Evolutionary conservation across 2,888 invertebrate genomes (phyloP).

Genomic region (Steinernema carpocapsae): DNA sequence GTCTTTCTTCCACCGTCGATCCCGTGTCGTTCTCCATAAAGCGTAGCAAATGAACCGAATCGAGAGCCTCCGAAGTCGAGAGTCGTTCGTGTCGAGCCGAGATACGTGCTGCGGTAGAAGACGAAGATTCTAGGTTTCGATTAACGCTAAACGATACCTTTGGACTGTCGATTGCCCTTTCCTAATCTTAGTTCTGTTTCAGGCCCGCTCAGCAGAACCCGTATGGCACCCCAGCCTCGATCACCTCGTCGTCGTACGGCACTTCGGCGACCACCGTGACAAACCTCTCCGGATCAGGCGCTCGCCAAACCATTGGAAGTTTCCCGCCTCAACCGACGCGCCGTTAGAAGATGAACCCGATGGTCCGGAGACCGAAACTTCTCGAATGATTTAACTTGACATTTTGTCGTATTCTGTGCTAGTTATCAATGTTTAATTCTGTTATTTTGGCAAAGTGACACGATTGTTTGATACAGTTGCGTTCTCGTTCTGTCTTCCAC

Average conservation of each 20-base stretch:
- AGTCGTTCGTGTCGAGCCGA: constrained; percentile 29
- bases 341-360: neutral
- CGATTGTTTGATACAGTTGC: neutral
- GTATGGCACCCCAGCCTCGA: neutral
- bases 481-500: neutral
- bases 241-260: neutral
- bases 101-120: constrained; percentile 1
- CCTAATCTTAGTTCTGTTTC: neutral
- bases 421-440: neutral
- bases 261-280: neutral
- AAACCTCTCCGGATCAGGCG: too few relatives aligned
- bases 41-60: neutral
- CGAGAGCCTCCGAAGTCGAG: neutral
- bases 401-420: neutral
- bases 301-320: constrained; percentile 19
- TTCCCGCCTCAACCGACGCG: constrained; percentile 5
- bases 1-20: neutral
- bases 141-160: neutral
- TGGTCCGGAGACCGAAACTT: neutral
- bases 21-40: neutral
- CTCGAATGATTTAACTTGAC: neutral
- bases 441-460: too few relatives aligned
- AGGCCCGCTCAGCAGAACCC: neutral
- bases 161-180: neutral
- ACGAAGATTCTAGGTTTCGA: too few relatives aligned